These are phyloP conservation scores for Porites australiensis DNA, from an alignment of 64 coral and sea anemone genomes.

Conservation along the genomic window DNA sequence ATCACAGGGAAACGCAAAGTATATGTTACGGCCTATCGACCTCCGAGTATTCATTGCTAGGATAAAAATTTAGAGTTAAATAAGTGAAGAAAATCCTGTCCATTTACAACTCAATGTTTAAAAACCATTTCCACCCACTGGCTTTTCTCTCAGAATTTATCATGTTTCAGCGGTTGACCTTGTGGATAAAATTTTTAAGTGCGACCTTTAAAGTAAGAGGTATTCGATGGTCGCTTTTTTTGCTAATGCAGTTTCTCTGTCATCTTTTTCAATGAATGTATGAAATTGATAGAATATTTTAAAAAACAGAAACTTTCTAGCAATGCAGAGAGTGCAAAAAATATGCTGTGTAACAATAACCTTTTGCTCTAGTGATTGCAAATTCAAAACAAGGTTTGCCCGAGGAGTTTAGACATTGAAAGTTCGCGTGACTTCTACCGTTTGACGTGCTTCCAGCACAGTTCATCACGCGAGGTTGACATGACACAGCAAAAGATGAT, in stretches of 20 bases:
- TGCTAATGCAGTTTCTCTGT: not conserved
- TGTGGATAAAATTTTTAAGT: too few relatives aligned
- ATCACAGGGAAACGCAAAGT: not conserved
- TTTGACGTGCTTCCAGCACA: not conserved
- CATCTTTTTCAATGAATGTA: not conserved
- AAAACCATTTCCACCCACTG: too few relatives aligned
- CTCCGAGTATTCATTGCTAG: slow-evolving; percentile 3
- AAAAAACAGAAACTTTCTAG: not conserved
- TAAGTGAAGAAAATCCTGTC: not conserved
- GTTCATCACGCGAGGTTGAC: not conserved
- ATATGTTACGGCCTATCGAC: slow-evolving; percentile 11
- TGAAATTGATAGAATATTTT: not conserved
- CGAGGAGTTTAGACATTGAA: not conserved
- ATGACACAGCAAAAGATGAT: not conserved
- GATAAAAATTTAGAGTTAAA: not conserved
- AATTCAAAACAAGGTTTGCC: not conserved
- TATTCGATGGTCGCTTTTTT: too few relatives aligned
- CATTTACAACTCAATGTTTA: too few relatives aligned
- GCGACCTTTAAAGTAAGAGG: too few relatives aligned
- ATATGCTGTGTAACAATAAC: not conserved
- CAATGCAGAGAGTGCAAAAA: not conserved
- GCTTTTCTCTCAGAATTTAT: too few relatives aligned
- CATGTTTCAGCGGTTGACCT: too few relatives aligned
- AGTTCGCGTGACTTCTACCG: slow-evolving; percentile 29
- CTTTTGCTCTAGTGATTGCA: not conserved